A percentile compares a stretch with the other conserved stretches of the same genome.
Conservation (phyloP, 2,797 vertebrate species). For the Cichlasoma orientale region DNA sequence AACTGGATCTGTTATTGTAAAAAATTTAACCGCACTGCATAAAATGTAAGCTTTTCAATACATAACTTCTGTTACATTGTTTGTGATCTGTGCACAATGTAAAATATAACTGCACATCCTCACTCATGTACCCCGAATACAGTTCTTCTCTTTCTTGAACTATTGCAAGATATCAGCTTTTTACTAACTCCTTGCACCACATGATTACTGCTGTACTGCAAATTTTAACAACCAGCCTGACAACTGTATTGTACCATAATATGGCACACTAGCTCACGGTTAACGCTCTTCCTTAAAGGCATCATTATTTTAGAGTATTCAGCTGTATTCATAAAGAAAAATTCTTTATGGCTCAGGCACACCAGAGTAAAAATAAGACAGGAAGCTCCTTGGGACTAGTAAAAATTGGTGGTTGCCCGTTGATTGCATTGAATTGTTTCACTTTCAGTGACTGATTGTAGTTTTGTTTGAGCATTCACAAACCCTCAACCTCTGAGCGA, state of each 20-base stretch:
- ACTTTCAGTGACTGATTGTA: too few relatives aligned
- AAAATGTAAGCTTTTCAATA: background rate
- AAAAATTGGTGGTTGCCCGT: background rate
- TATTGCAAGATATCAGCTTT: background rate
- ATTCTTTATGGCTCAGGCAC: background rate
- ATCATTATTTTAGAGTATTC: background rate
- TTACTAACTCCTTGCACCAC: background rate
- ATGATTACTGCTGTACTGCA: background rate
- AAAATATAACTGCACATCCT: background rate
- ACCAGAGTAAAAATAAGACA: background rate
- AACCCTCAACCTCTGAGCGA: too few relatives aligned
- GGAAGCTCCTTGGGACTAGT: background rate
- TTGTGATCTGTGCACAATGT: background rate
- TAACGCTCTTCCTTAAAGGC: background rate
- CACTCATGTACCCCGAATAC: background rate
- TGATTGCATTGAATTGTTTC: background rate
- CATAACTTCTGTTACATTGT: background rate
- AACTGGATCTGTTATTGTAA: too few relatives aligned
- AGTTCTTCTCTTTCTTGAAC: background rate
- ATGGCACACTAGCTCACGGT: background rate
- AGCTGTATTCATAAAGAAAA: background rate
- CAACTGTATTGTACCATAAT: background rate
- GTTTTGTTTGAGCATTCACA: too few relatives aligned
- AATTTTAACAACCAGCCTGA: background rate
- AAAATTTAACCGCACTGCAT: background rate